Conservation (phyloP, 1,140 invertebrate genomes). For the Drosophila nebulosa region DNA sequence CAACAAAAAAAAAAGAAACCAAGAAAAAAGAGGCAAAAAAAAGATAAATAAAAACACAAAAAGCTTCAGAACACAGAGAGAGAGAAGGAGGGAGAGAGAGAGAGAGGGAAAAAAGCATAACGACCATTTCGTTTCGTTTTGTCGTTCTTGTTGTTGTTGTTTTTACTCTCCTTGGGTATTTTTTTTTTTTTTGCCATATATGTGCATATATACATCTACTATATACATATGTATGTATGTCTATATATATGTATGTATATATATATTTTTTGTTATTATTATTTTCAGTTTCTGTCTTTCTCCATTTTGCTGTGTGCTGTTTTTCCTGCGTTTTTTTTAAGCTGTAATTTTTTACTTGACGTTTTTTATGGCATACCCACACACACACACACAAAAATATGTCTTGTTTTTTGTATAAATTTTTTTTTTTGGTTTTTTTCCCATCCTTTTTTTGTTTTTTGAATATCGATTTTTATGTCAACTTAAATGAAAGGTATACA, state of each 20-base stretch:
- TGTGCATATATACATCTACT: neutral
- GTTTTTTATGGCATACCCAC: conserved; percentile 53
- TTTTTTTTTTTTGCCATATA: conserved; percentile 43
- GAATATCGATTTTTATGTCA: conserved; percentile 66
- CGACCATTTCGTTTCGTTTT: conserved; percentile 62
- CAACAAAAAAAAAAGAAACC: conserved; percentile 12
- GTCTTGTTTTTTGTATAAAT: neutral
- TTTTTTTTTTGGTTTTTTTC: conserved; percentile 21
- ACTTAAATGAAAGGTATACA: conserved; percentile 79
- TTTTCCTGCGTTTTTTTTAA: conserved; percentile 63
- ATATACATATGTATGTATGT: neutral
- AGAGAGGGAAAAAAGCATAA: conserved; percentile 72
- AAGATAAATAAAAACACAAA: conserved; percentile 74
- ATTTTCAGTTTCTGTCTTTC: conserved; percentile 77
- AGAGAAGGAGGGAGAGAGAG: too few species aligned
- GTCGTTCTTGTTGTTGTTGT: conserved; percentile 32
- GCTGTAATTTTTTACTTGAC: conserved; percentile 75
- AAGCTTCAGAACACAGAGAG: conserved; percentile 68
- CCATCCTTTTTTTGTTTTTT: conserved; percentile 31
- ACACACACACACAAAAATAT: neutral
- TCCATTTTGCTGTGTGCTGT: conserved; percentile 31
- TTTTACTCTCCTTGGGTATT: conserved; percentile 11
- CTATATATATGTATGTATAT: neutral
- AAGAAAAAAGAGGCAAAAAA: conserved; percentile 32
- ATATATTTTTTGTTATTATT: conserved; percentile 60